Evolutionary conservation across 2,888 invertebrate genomes (phyloP).

Genomic region (Euzophera pinguis): DNA sequence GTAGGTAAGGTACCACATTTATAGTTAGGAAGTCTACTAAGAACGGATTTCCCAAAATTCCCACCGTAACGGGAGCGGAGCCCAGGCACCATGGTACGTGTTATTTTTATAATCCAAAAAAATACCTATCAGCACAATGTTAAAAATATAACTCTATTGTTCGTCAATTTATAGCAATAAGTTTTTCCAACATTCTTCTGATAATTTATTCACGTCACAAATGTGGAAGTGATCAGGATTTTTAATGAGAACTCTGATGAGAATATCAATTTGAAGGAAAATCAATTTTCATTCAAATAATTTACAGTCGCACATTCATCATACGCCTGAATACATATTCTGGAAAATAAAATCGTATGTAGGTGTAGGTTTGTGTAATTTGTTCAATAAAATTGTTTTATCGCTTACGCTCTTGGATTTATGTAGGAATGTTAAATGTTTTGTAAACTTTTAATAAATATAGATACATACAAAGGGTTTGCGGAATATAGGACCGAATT

Average conservation of each 20-base stretch:
- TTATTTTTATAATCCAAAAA: too few relatives aligned
- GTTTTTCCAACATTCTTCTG: too few relatives aligned
- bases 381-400: conserved; percentile 1
- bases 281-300: not conserved
- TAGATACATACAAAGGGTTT: not conserved
- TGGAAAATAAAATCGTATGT: not conserved
- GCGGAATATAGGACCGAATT: not conserved
- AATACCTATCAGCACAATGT: too few relatives aligned
- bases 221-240: not conserved
- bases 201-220: not conserved
- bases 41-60: too few relatives aligned
- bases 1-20: too few relatives aligned
- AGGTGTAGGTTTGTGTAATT: not conserved
- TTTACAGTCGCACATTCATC: not conserved
- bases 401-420: not conserved
- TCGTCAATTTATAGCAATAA: too few relatives aligned
- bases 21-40: too few relatives aligned
- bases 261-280: not conserved
- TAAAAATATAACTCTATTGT: too few relatives aligned
- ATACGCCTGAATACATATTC: not conserved
- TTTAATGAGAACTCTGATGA: not conserved
- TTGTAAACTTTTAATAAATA: too few relatives aligned
- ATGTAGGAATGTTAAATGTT: too few relatives aligned
- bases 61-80: too few relatives aligned
- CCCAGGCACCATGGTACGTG: too few relatives aligned